phyloP scores from a whole-genome alignment of 2,797 vertebrate genomes.

The Sebastes nivosus region DNA sequence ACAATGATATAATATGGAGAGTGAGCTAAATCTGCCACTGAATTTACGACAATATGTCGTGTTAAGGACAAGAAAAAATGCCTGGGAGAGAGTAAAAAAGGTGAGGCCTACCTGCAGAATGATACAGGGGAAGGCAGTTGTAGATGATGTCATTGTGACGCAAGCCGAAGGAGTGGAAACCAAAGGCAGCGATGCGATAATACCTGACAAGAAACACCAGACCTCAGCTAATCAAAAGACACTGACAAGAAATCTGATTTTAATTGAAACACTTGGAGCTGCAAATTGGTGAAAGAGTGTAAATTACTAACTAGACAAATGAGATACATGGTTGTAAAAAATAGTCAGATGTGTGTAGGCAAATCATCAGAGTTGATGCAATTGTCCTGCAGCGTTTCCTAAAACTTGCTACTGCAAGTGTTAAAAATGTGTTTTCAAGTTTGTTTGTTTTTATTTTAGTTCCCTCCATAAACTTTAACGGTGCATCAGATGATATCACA shows the following conservation, averaged over 20 bases:
- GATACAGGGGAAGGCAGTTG: slow-evolving; percentile 89
- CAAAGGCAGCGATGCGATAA: slow-evolving; percentile 87
- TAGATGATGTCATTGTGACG: slow-evolving; percentile 81
- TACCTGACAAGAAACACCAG: slow-evolving; percentile 75
- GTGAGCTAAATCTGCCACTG: neutral
- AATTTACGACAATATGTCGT: neutral
- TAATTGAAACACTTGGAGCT: neutral
- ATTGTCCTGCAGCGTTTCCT: neutral
- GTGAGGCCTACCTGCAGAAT: slow-evolving; percentile 83
- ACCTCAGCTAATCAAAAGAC: neutral
- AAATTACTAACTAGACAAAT: neutral
- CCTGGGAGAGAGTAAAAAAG: neutral
- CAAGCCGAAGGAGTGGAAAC: slow-evolving; percentile 86
- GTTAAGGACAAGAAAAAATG: neutral
- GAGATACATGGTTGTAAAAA: neutral
- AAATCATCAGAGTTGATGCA: neutral
- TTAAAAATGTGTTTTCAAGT: neutral
- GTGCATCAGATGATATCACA: neutral
- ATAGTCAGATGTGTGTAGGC: neutral
- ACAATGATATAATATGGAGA: neutral
- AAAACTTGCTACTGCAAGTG: neutral
- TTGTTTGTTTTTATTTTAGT: neutral
- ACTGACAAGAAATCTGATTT: neutral
- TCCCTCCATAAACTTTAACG: neutral
- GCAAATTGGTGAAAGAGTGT: neutral